Base-by-base conservation (phyloP, 1,140 invertebrate genomes). In the Heliconius congener region DNA sequence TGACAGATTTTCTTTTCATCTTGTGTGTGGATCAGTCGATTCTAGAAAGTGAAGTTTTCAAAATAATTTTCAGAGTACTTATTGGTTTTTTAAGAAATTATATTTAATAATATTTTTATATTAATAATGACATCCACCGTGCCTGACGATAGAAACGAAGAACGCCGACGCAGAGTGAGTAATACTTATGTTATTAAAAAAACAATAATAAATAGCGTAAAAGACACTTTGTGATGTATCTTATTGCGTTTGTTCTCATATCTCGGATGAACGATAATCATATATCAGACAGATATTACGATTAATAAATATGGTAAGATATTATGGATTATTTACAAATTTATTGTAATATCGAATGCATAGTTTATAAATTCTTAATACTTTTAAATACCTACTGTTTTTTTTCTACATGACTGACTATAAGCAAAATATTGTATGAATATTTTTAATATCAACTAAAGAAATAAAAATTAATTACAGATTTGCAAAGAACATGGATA, bases 121-220 rank as follows among this genome's bases (percentile, higher is more conserved):
- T 34, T 71, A 79, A 77, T 82, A 37, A 91, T 93, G 91, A 89
- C 91, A 77, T 90, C 91, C 19, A 87, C 90, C 11, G 80, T 90
- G 80, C 88, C 92, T 73, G 88, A 82, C 73, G 92, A 94, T 70
- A 90, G 86, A 79, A 91, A 90, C 42, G 92, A 94, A 66, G 92
- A 94, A 77, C 87, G 92, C 8, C 89, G 92, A 71, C 91, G 92
- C 27, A 87, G 92, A 84, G 92, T 94, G 82, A 88, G 91, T 81
- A 66, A 66, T n/a, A 66, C 9, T 66, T 30, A 13, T 27, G 42
- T 72, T 52, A 30, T 74, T 52, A 78, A 71, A 76, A 73, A 42
- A 80, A 82, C 23, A 79, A 82, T 77, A 78, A 80, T 75, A 73
- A 79, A 80, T 76, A 75, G 42, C 60, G 80, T 80, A 78, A 57